Evolutionary conservation across 2,888 invertebrate species (phyloP).

Genomic region (Rapana venosa): DNA sequence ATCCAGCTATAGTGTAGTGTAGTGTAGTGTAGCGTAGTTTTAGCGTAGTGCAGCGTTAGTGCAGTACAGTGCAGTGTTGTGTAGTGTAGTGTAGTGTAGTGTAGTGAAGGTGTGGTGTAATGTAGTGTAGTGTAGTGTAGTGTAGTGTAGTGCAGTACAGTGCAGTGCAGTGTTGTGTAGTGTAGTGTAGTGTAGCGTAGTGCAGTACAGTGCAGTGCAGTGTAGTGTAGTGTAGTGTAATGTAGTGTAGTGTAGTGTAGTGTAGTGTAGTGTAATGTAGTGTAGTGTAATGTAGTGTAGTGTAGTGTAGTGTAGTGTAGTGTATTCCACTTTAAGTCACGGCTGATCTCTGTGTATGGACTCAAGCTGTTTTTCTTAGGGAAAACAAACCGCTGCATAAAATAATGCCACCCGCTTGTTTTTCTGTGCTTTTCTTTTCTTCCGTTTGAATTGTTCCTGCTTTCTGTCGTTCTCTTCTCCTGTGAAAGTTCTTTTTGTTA

Average conservation of each 20-base stretch:
- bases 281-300: slow-evolving; percentile 12
- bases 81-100: neutral
- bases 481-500: too few relatives aligned
- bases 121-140: neutral
- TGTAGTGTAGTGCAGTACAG: neutral
- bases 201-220: neutral
- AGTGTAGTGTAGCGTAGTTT: neutral
- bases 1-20: too few relatives aligned
- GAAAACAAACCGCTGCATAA: too few relatives aligned
- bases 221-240: slow-evolving; percentile 8
- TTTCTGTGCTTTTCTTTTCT: too few relatives aligned
- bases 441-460: too few relatives aligned
- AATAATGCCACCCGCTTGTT: too few relatives aligned
- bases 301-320: slow-evolving; percentile 15
- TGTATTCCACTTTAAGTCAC: neutral
- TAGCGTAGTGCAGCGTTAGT: neutral
- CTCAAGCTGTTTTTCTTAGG: too few relatives aligned
- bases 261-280: slow-evolving; percentile 1
- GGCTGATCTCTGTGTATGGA: too few relatives aligned
- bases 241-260: slow-evolving; percentile 18
- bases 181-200: neutral
- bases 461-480: too few relatives aligned
- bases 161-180: neutral
- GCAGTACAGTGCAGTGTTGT: neutral
- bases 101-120: neutral